phyloP scores from a whole-genome alignment of 2,888 invertebrate genomes.

The Eristalinus sepulchralis region DNA sequence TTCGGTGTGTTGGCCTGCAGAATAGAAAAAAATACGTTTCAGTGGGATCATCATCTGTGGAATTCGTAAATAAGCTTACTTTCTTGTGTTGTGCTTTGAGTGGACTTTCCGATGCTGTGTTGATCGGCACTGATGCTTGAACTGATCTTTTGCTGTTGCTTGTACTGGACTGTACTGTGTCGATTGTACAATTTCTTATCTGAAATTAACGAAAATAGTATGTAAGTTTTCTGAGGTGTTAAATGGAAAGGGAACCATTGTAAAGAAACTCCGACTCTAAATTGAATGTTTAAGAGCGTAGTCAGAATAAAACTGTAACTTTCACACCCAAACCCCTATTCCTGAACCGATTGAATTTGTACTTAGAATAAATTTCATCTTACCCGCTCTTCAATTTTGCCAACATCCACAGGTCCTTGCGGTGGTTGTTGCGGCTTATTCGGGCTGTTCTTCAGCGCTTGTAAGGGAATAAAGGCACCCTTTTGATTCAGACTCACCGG shows the following conservation, averaged over 20 bases:
- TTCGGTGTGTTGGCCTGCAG: neutral
- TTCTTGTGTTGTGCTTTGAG: neutral
- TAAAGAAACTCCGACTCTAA: too few species aligned
- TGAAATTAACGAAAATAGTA: neutral
- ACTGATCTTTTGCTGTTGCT: neutral
- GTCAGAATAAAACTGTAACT: too few species aligned
- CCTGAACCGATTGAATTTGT: neutral
- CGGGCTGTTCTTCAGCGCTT: conserved; percentile 81
- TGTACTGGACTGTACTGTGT: neutral
- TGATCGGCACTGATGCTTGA: neutral
- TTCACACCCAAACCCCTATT: neutral
- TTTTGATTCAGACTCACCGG: conserved; percentile 72
- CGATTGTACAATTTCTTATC: conserved; percentile 41
- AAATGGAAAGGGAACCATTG: too few species aligned
- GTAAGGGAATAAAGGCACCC: conserved; percentile 83
- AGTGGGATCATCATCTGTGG: neutral
- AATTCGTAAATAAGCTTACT: conserved; percentile 9
- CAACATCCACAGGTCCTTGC: conserved; percentile 21
- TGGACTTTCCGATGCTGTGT: neutral
- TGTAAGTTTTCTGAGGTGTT: neutral
- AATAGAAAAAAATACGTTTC: neutral
- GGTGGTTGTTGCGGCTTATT: conserved; percentile 18
- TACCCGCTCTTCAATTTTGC: conserved; percentile 66
- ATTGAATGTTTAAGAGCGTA: too few species aligned
- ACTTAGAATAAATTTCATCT: neutral